These are phyloP conservation scores for Habrosyne pyritoides DNA, from an alignment of 2,888 invertebrate species.

Conservation along the genomic window DNA sequence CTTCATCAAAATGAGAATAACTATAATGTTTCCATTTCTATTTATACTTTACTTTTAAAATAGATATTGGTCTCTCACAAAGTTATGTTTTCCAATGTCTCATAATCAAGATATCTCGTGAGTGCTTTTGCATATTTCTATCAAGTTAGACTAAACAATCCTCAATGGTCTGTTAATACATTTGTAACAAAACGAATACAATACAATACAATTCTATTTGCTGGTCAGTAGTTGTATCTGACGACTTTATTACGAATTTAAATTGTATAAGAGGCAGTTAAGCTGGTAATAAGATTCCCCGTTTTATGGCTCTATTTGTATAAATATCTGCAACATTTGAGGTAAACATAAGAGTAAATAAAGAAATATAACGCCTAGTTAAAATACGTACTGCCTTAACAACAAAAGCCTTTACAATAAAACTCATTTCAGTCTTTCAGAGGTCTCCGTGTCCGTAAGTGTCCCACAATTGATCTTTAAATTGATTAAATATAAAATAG, in stretches of 20 bases:
- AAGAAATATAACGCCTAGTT: not conserved
- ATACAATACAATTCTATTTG: conserved; percentile 1
- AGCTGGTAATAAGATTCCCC: conserved; percentile 1
- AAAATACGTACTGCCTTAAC: not conserved
- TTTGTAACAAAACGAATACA: not conserved
- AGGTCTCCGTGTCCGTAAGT: no score
- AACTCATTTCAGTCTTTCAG: no score
- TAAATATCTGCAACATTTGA: not conserved
- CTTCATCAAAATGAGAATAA: no score
- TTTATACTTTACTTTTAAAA: no score
- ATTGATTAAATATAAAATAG: no score
- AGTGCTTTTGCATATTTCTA: not conserved
- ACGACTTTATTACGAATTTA: conserved; percentile 2
- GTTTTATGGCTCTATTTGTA: not conserved
- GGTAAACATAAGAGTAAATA: not conserved
- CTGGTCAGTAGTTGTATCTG: not conserved
- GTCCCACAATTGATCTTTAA: no score
- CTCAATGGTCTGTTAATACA: not conserved
- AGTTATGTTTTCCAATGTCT: not conserved
- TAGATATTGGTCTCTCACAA: no score
- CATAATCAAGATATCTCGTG: not conserved
- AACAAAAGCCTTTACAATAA: not conserved
- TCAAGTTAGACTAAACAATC: not conserved
- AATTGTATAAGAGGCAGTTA: not conserved
- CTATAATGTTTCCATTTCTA: no score